Evolutionary conservation across 1,140 invertebrate species (phyloP), one percentile per base, ranked within the genome.

Genomic region (Pomacea maculata): DNA sequence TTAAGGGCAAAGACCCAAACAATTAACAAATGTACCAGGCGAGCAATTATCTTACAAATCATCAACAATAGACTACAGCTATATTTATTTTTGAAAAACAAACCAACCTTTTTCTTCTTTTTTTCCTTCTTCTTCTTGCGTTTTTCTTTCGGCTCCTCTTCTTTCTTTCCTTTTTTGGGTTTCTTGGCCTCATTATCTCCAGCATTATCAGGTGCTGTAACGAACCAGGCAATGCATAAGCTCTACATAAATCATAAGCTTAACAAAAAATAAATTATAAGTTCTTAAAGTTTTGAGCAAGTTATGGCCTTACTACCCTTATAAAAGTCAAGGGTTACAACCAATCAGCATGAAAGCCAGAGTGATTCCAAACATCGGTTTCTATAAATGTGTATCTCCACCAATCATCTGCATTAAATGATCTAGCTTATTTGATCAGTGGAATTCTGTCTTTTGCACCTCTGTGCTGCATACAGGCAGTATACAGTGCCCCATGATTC

Each of bases 61-160:
- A 45, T 45, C 34, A 45, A 55, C 17, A 77, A 57, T 63, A 45
- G 63, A 17, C 34, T 64, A 2, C 15, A 17, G 15, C 57, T 61
- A 17, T 17, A 8, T 61, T 8, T 61, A 61, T 17, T 8, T 6
- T 14, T 17, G 15, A 61, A 61, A 25, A 10, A 57, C 9, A 57
- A 1, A 57, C 63, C 85, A 78, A 86, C 83, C 83, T 84, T 88
- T 97, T 85, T 92, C 92, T 94, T 97, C 97, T 80, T 96, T 94
- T 87, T 98, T 97, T 90, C 98, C 97, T 87, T 86, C 75, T 87
- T 87, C 81, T 98, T 96, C 92, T 98, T 98, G 68, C 84, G 83
- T n/a, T 84, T 84, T 61, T 80, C 83, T 63, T 84, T 85, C 67
- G 84, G 84, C 55, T 85, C 80, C 68, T 88, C 86, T 80, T 84